These are phyloP conservation scores for Rhagoletis zephyria DNA, from an alignment of 1,140 invertebrate genomes.

Conservation along the genomic window DNA sequence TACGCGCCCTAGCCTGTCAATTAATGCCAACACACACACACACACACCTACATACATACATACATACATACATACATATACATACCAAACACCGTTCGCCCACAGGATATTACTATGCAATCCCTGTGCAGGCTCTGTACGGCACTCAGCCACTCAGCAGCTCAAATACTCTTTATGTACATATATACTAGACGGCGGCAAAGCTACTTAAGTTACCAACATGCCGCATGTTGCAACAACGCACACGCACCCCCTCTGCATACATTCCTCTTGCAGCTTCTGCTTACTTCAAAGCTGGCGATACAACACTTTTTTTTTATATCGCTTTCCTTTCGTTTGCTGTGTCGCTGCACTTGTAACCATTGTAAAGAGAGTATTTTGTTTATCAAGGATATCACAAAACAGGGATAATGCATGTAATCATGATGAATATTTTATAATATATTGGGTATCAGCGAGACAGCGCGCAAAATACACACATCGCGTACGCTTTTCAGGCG, in stretches of 20 bases:
- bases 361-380: neutral
- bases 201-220: constrained; percentile 39
- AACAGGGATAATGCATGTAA: constrained; percentile 44
- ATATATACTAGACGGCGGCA: too few species aligned
- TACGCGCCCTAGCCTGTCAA: neutral
- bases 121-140: too few species aligned
- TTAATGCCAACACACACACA: neutral
- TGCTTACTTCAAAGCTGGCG: neutral
- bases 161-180: neutral
- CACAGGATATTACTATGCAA: constrained; percentile 3
- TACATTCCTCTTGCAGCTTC: neutral
- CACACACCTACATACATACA: too few species aligned
- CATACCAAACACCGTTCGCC: too few species aligned
- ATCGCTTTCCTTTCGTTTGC: neutral
- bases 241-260: neutral
- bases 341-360: too few species aligned
- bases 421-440: constrained; percentile 32
- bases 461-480: neutral
- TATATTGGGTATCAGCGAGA: constrained; percentile 4
- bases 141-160: constrained; percentile 12
- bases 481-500: neutral
- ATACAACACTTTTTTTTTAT: neutral
- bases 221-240: neutral
- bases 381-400: constrained; percentile 50
- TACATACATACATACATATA: neutral